These are phyloP conservation scores for Bibio marci DNA, from an alignment of 2,888 invertebrate genomes.

Conservation along the genomic window DNA sequence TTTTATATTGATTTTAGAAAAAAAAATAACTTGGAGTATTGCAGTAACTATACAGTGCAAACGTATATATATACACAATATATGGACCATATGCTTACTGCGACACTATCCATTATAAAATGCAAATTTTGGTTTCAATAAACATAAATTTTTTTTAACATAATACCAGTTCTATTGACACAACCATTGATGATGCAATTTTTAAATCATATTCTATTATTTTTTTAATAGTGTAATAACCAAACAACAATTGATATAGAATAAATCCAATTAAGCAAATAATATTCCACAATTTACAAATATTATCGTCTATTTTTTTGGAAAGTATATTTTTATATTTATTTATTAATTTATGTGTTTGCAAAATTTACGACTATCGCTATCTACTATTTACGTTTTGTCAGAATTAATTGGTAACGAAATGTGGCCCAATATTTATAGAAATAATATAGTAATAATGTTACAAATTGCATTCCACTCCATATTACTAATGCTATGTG, in stretches of 20 bases:
- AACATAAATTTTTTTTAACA: too few relatives aligned
- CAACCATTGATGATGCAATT: conserved; percentile 17
- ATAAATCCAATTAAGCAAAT: conserved; percentile 19
- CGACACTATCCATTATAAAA: too few relatives aligned
- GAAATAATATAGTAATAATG: conserved; percentile 29
- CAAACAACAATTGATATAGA: conserved; percentile 18
- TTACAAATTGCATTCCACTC: conserved; percentile 30
- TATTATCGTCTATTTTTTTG: conserved; percentile 12
- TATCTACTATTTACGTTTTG: too few relatives aligned
- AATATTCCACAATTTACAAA: conserved; percentile 20
- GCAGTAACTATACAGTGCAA: too few relatives aligned
- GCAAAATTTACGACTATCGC: conserved; percentile 16
- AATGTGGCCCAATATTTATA: conserved; percentile 32
- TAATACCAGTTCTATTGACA: conserved; percentile 1
- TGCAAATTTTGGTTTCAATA: too few relatives aligned
- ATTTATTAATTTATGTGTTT: too few relatives aligned
- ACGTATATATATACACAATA: too few relatives aligned
- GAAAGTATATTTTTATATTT: too few relatives aligned
- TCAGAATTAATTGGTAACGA: conserved; percentile 13
- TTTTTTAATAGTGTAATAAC: conserved; percentile 15
- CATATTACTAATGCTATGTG: conserved; percentile 38
- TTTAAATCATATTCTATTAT: conserved; percentile 15
- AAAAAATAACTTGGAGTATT: too few relatives aligned
- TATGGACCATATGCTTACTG: too few relatives aligned
- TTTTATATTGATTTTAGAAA: too few relatives aligned